Evolutionary conservation across 2,888 invertebrate genomes (phyloP).

Genomic region (Chromoteleia sp.): DNA sequence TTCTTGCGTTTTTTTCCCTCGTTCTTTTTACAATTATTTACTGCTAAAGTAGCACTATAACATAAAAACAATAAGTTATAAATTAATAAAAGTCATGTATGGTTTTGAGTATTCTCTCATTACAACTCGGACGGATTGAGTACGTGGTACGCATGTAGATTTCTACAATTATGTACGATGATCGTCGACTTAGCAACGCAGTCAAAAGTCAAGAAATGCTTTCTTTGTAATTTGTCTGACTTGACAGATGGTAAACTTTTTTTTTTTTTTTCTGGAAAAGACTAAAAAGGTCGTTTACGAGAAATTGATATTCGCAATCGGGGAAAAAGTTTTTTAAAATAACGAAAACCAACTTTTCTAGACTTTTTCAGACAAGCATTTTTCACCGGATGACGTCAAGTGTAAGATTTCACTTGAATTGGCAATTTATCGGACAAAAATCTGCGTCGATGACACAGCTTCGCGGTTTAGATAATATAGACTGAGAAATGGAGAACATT

Average conservation of each 20-base stretch:
- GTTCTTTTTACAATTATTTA: slow-evolving; percentile 51
- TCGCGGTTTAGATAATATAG: slow-evolving; percentile 16
- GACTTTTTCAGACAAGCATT: not conserved
- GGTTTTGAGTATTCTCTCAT: slow-evolving; percentile 69
- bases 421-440: slow-evolving; percentile 32
- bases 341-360: not conserved
- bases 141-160: slow-evolving; percentile 16
- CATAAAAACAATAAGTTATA: slow-evolving; percentile 69
- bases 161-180: not conserved
- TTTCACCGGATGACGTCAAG: not conserved
- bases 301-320: too few species aligned
- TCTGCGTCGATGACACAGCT: slow-evolving; percentile 12
- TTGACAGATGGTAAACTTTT: not conserved
- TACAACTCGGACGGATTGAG: slow-evolving; percentile 66
- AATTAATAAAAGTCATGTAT: slow-evolving; percentile 69
- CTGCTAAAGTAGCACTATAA: slow-evolving; percentile 57
- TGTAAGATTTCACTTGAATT: slow-evolving; percentile 8
- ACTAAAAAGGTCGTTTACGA: not conserved
- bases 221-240: slow-evolving; percentile 8
- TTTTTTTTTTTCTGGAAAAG: not conserved
- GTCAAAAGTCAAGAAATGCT: slow-evolving; percentile 17
- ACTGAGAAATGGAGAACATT: not conserved
- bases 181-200: slow-evolving; percentile 4
- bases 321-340: not conserved
- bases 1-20: not conserved